Evolutionary conservation across 2,888 invertebrate species (phyloP), one percentile per base, ranked within the genome.

Genomic region (Tachina grossa): DNA sequence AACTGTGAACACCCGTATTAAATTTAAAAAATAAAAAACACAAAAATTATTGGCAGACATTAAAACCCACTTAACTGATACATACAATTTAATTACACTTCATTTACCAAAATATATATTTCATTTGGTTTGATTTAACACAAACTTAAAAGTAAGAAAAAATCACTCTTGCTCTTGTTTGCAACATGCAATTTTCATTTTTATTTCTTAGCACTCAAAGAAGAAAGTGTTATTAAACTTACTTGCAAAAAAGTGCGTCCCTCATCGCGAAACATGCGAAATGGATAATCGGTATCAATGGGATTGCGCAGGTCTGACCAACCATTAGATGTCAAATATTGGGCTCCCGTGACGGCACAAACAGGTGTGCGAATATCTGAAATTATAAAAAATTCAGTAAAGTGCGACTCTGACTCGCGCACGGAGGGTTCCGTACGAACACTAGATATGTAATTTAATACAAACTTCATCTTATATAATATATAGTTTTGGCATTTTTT

Each of bases 261-360:
- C 92, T 97, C 96, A 92, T 97, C 97, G 65, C 96, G 94, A 90
- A 96, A 96, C 86, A 97, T 93, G 88, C 95, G 94, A 88, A 97
- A 97, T n/a, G 96, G 96, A 85, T 96, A 96, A 90, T 96, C 96
- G 0, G 95, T 94, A 89, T 96, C 95, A 1, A 96, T 93, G 13
- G 96, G 95, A 92, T 96, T 97, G 87, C 96, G 94, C 71, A 97
- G 93, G 89, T 97, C 97, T 68, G 95, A 93, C 95, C 97, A 97
- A 72, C 97, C 97, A 89, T 94, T 94, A 72, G 95, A 94, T 19
- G 96, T 95, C 72, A 97, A 94, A 91, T 96, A 97, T 92, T 97
- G 97, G 5, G 97, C 96, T 31, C 96, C 96, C 14, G 97, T 96
- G 77, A 97, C 96, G 13, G 97, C 97, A 90, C 97, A 97, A 78